phyloP scores from a whole-genome alignment of 2,797 vertebrate species.

The Dendrocincla tyrannina region DNA sequence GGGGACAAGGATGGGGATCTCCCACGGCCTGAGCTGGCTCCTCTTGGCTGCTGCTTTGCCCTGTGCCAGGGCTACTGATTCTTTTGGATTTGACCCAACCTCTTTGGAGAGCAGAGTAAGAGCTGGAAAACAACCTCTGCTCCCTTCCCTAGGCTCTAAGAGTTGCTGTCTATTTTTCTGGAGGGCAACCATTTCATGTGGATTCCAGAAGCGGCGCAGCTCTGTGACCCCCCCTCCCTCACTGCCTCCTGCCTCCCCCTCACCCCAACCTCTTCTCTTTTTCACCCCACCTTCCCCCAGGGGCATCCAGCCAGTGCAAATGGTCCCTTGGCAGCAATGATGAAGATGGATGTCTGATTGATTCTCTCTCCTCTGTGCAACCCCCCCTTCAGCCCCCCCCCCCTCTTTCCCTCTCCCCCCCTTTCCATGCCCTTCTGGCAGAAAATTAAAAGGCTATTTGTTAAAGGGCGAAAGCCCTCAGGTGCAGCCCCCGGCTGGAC shows the following conservation, averaged over 20 bases:
- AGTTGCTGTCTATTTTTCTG: neutral
- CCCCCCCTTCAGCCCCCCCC: conserved; percentile 28
- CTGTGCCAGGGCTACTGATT: accelerated
- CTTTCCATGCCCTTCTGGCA: conserved; percentile 80
- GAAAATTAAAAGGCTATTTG: conserved; percentile 89
- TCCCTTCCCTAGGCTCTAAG: neutral
- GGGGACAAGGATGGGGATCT: neutral
- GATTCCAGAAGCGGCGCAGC: neutral
- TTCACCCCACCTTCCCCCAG: conserved; percentile 77
- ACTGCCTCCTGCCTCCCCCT: neutral
- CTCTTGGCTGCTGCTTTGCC: neutral
- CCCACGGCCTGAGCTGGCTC: neutral
- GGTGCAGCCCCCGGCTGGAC: conserved; percentile 83
- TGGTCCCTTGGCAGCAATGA: conserved; percentile 81
- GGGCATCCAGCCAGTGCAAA: conserved; percentile 80
- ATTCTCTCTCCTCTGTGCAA: conserved; percentile 76
- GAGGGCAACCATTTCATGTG: neutral
- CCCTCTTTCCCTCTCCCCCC: neutral
- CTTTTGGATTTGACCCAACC: neutral
- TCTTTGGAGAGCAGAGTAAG: neutral
- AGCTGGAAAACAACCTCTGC: neutral
- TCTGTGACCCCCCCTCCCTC: neutral
- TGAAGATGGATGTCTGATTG: conserved; percentile 86
- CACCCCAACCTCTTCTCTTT: conserved; percentile 25
- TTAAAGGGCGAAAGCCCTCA: conserved; percentile 85